Evolutionary conservation across 2,888 invertebrate species (phyloP), one percentile per base, ranked within the genome.

Genomic region (Ceriagrion tenellum): DNA sequence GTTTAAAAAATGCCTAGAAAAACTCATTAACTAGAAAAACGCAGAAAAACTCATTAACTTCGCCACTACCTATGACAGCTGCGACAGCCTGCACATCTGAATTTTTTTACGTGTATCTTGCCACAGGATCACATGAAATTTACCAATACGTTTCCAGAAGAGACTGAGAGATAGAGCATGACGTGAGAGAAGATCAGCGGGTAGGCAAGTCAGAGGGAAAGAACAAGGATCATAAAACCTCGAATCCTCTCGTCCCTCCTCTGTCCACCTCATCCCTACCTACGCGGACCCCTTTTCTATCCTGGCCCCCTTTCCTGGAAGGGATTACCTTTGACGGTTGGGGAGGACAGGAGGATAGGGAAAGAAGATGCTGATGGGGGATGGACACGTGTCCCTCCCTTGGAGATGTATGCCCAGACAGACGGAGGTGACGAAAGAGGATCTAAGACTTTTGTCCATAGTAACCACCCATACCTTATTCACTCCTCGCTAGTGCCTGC

Each of bases 381-480:
- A 26, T 26, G 69, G 93, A 59, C 93, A 74, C 93, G 47, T 93
- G 69, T 74, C 69, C 40, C 69, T 16, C n/a, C 56, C 56, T 56
- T 35, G 30, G 81, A 35, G 18, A 81, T 81, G 16, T 81, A 81
- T 16, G 59, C 16, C 18, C 20, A 20, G 6, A 1, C 93, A 47
- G 93, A 69, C 63, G 35, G 16, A 16, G 81, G 35, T 35, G 35
- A 0, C 30, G 20, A 40, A 69, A 35, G 47, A 47, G 69, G 69
- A 69, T 30, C 56, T 47, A 63, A 26, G 35, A 40, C 56, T 93
- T 63, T 91, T 93, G n/a, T 35, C 74, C 74, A 35, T 23, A 18
- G 30, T 1, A 35, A 81, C 47, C 47, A 88, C 35, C 47, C 47
- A 47, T 23, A 20, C 88, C 23, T 47, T 23, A 55, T 89, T 16